Base-by-base conservation (phyloP, 1,140 invertebrate species). In the Tetragonula clypearis region DNA sequence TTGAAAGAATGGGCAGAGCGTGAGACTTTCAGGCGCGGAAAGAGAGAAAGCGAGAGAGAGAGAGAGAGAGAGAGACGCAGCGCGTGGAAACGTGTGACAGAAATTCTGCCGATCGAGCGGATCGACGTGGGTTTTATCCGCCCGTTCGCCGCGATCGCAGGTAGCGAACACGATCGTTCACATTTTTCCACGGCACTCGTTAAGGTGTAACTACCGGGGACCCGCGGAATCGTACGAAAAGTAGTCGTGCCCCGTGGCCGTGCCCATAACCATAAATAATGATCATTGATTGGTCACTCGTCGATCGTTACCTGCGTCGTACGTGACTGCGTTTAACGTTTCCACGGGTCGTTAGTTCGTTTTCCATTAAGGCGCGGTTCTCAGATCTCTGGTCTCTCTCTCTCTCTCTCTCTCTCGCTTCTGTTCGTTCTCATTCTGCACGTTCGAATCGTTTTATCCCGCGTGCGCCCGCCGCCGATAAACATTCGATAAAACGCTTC, bases 301-400 rank as follows among this genome's bases (percentile, higher is more conserved):
- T 92, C 89, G 92, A 93, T 93, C 93, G 92, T 94, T 93, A 93
- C 88, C 84, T 86, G 87, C 88, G 89, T 49, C 89, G 91, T 93
- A 94, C 92, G 91, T 94, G 93, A 93, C 92, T 93, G 92, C 90
- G 90, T 93, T 93, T 94, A 49, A 93, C 92, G 91, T 92, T 93
- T 92, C 91, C 90, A 93, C 88, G 92, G 93, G 89, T 93, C 93
- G 91, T 93, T 93, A 93, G 92, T 91, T 93, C 88, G 93, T 93
- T 93, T 49, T 93, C 90, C 91, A 93, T 94, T 93, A 94, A 93
- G 92, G 92, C 90, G 92, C 92, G 91, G 92, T 83, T 81, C 87
- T 79, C 35, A 65, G 81, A 49, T 49, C 41, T 49, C 84, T 76
- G 87, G 86, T 90, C 72, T 90, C 30, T 30, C 30, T 30, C 30